Conservation (phyloP, 2,113 vertebrate genomes). For the Trematomus loennbergii region DNA sequence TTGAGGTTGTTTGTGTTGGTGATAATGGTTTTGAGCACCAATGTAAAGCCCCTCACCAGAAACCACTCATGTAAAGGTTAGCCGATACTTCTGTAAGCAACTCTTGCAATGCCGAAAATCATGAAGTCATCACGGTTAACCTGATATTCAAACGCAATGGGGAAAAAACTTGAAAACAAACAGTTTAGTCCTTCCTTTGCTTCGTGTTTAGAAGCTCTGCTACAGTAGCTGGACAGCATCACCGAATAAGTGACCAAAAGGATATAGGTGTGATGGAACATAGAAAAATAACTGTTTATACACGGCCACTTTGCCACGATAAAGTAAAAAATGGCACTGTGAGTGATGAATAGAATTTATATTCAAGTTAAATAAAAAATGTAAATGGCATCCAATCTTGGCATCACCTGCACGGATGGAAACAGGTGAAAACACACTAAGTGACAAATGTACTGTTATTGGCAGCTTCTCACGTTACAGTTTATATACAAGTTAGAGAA, state of each 20-base stretch:
- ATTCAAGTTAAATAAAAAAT: constrained; percentile 65
- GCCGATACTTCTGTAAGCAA: constrained; percentile 10
- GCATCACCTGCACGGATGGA: constrained; percentile 85
- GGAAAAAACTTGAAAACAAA: constrained; percentile 82
- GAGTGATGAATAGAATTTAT: constrained; percentile 51
- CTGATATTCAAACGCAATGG: constrained; percentile 86
- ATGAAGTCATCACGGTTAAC: constrained; percentile 52
- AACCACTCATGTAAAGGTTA: constrained; percentile 44
- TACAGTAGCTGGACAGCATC: constrained; percentile 73
- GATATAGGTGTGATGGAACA: constrained; percentile 26
- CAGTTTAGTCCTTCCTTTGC: constrained; percentile 49
- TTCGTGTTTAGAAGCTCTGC: constrained; percentile 58
- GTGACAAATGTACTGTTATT: constrained; percentile 76
- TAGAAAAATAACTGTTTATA: constrained; percentile 48
- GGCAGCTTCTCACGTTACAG: constrained; percentile 79
- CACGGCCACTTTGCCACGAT: constrained; percentile 36
- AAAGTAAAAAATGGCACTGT: constrained; percentile 62
- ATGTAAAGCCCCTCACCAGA: constrained; percentile 69
- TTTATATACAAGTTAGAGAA: constrained; percentile 81
- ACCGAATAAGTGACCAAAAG: constrained; percentile 29
- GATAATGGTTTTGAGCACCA: constrained; percentile 73
- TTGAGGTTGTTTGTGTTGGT: constrained; percentile 70
- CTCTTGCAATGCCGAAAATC: not conserved
- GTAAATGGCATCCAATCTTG: constrained; percentile 38
- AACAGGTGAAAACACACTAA: constrained; percentile 82